A percentile compares a stretch with the other conserved stretches of the same genome.
phyloP scores from a whole-genome alignment of 2,797 vertebrate genomes.

The Sebastes taczanowskii region DNA sequence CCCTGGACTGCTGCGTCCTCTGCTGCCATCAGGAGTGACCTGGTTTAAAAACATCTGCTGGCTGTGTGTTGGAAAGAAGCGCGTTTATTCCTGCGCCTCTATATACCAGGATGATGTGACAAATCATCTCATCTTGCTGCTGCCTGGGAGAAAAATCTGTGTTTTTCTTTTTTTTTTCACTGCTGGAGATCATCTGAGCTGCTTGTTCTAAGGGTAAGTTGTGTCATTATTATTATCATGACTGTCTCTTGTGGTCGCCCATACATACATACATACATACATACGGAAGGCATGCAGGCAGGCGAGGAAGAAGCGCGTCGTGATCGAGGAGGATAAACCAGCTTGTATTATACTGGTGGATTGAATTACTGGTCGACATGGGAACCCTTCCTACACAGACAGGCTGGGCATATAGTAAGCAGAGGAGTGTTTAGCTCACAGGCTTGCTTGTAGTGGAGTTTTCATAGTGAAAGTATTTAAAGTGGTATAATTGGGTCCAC shows the following conservation, averaged over 20 bases:
- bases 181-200: conserved; percentile 60
- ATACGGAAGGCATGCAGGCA: conserved; percentile 54
- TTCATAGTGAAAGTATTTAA: conserved; percentile 43
- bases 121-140: conserved; percentile 37
- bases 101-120: conserved; percentile 79
- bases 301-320: conserved; percentile 57
- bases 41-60: conserved; percentile 48
- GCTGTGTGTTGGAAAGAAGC: conserved; percentile 18
- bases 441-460: conserved; percentile 22
- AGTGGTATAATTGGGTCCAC: neutral
- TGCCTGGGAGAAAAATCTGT: conserved; percentile 30
- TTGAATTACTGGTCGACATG: conserved; percentile 22
- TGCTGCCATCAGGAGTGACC: conserved; percentile 38
- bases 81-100: conserved; percentile 52
- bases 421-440: neutral
- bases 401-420: neutral
- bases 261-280: neutral
- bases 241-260: conserved; percentile 32
- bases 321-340: conserved; percentile 48
- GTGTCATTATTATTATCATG: conserved; percentile 41
- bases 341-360: neutral
- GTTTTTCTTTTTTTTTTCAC: neutral
- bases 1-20: conserved; percentile 28
- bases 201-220: conserved; percentile 77
- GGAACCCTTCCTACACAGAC: neutral